Evolutionary conservation across 2,113 vertebrate genomes (phyloP).

Genomic region (Gallinago media): DNA sequence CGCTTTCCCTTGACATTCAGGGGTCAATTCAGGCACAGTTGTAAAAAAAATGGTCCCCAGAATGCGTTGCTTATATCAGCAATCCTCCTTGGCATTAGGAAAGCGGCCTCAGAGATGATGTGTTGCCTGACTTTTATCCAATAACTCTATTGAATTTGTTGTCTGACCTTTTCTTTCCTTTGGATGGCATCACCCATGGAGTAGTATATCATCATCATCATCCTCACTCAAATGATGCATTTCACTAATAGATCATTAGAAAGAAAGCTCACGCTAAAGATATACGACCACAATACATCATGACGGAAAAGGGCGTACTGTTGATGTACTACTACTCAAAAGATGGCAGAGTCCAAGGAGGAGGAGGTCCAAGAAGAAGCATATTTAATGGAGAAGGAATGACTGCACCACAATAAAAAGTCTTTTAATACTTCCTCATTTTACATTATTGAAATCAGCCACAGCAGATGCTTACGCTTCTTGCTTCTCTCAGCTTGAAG

Average conservation of each 20-base stretch:
- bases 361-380: neutral
- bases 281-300: conserved; percentile 33
- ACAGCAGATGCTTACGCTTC: neutral
- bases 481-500: neutral
- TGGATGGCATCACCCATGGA: conserved; percentile 45
- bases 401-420: conserved; percentile 5
- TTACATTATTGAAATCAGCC: neutral
- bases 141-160: conserved; percentile 75
- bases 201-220: conserved; percentile 73
- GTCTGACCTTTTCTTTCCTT: conserved; percentile 75
- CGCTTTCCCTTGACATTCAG: neutral
- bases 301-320: neutral
- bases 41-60: neutral
- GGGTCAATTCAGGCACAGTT: neutral
- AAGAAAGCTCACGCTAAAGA: conserved; percentile 57
- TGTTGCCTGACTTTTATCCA: conserved; percentile 68
- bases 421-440: neutral
- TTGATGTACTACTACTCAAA: conserved; percentile 8
- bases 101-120: conserved; percentile 46
- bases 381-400: neutral
- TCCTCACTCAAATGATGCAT: conserved; percentile 70
- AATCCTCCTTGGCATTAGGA: conserved; percentile 10
- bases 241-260: conserved; percentile 74
- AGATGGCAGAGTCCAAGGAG: neutral
- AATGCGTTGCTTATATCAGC: conserved; percentile 47